Percentiles rank a stretch among this genome's conserved stretches.
phyloP scores from a whole-genome alignment of 2,888 invertebrate species.

The Drosophila tripunctata region DNA sequence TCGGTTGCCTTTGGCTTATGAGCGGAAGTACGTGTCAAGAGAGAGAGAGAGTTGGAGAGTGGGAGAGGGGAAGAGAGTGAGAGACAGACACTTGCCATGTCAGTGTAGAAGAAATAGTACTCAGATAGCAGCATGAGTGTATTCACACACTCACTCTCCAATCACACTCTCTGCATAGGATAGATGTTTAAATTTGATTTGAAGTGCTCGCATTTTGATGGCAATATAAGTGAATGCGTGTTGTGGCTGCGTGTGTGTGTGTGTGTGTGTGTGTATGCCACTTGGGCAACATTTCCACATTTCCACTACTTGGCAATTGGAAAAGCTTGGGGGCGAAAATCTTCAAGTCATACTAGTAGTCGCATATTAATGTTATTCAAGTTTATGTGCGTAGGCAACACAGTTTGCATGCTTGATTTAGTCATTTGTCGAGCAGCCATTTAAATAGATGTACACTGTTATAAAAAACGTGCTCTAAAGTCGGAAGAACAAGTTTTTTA shows the following conservation, averaged over 20 bases:
- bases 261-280: constrained; percentile 62
- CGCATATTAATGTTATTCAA: constrained; percentile 11
- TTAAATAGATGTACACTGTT: constrained; percentile 6
- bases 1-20: constrained; percentile 73
- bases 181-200: constrained; percentile 78
- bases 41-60: not conserved
- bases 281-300: too few relatives aligned
- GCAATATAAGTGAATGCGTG: constrained; percentile 79
- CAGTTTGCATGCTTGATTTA: constrained; percentile 14
- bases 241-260: constrained; percentile 63
- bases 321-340: not conserved
- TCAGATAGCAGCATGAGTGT: constrained; percentile 13
- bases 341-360: not conserved
- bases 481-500: too few relatives aligned
- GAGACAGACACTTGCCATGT: constrained; percentile 14
- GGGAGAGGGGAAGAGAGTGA: not conserved
- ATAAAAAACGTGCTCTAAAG: too few relatives aligned
- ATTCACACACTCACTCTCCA: constrained; percentile 2
- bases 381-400: not conserved
- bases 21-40: constrained; percentile 72
- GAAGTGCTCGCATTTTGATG: constrained; percentile 74
- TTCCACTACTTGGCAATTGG: constrained; percentile 4
- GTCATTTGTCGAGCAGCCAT: constrained; percentile 7
- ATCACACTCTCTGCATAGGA: constrained; percentile 8
- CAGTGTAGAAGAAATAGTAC: constrained; percentile 4